Base-by-base conservation (phyloP, 2,797 vertebrate genomes). In the Coregonus sp. region DNA sequence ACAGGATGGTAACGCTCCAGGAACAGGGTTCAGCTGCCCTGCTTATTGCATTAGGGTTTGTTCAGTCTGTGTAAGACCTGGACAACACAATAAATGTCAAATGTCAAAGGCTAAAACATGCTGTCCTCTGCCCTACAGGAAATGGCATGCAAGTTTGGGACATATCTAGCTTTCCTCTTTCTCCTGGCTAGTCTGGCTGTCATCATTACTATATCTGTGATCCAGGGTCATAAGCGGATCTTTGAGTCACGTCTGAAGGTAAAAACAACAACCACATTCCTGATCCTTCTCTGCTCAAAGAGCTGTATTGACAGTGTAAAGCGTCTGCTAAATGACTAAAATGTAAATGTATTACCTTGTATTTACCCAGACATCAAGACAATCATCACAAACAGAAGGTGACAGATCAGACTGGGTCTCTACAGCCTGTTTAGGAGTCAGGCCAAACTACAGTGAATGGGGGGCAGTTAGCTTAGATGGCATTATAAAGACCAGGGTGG, bases 231-330 rank as follows among this genome's bases (percentile, higher is more conserved):
- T 15, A 95, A 92, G 86, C 91, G 77, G 14, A 87, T 88, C n/a
- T 79, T 91, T 50, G 72, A 95, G 73, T 95, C 95, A n/a, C 90
- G 95, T 37, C 80, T 91, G 29, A 96, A 97, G 97, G 97, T 98
- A 89, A 90, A 63, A 18, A 68, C 70, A 51, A 54, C 25, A 50
- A 35, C 11, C 7, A 18, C 50, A 50, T 69, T 18, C 52, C 56
- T 29, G 14, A 18, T 6, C 18, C 61, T 35, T 59, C 37, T 52
- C 5, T 65, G 1, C 29, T 20, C 15, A 74, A 56, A 79, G 1
- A 70, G 0, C 33, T 35, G 50, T 14, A 11, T 31, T 66, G n/a
- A 25, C 63, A 12, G 2, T 66, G 20, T 29, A 0, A 65, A 25
- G 7, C 25, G 12, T 20, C 11, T 65, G 40, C 40, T 47, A 47